Base-by-base conservation (phyloP, 1,140 invertebrate genomes). In the Pogonomyrmex barbatus region DNA sequence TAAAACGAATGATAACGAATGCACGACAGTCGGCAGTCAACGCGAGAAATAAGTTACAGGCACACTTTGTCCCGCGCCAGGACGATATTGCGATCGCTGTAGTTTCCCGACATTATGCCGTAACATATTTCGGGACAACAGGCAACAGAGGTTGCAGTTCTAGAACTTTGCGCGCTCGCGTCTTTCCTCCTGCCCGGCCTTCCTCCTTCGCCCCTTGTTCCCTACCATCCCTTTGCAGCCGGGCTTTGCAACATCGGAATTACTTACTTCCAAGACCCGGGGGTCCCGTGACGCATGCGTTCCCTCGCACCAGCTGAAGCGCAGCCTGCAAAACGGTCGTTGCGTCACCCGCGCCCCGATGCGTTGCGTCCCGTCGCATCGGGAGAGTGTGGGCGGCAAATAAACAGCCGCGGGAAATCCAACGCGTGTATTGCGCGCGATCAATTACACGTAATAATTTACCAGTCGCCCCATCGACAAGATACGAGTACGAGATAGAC, bases 1-100 rank as follows among this genome's bases (percentile, higher is more conserved):
- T 83, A 83, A 83, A 83, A 75, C 79, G 79, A 83, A 83, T 83
- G 68, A 83, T 83, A 83, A 83, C 79, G 79, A 73, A 83, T 83
- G 68, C 79, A 83, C 68, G 79, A 60, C 68, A 73, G 79, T 75
- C 54, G 79, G 79, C 79, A 83, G 79, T 83, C 68, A 50, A 83
- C 79, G 42, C 68, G 54, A 10, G 79, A 83, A 83, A 83, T 83
- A 75, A 83, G 79, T 83, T 83, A 75, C 54, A 83, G 79, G 75
- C 68, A 54, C 68, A 75, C 42, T 60, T 82, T 56, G 67, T 71
- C 24, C 39, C 52, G 30, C 24, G 2, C 36, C 12, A 5, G 36
- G 17, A n/a, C 79, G 54, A 73, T 73, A 83, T 83, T 83, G 79
- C 79, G 54, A 83, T 83, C 68, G 54, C 42, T 14, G 50, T 36